Evolutionary conservation across 1,140 invertebrate species (phyloP).

Genomic region (Hylaeus anthracinus): DNA sequence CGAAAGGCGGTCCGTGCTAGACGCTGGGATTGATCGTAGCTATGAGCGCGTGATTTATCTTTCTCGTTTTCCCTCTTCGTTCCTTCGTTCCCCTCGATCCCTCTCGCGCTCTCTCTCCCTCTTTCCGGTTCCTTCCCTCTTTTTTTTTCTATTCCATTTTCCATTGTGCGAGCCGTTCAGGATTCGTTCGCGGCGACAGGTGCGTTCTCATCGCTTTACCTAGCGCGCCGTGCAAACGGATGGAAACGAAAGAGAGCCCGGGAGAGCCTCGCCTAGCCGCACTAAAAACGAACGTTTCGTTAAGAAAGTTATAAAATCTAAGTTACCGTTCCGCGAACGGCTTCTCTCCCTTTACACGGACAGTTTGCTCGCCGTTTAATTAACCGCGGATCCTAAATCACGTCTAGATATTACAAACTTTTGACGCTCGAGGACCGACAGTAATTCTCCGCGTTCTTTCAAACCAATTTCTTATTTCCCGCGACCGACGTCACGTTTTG

Average conservation of each 20-base stretch:
- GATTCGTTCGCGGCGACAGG: slow-evolving; percentile 15
- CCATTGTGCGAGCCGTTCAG: slow-evolving; percentile 1
- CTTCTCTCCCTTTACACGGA: slow-evolving; percentile 57
- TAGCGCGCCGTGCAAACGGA: background rate
- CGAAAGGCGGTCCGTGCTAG: slow-evolving; percentile 35
- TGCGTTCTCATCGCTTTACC: background rate
- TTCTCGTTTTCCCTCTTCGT: slow-evolving; percentile 24
- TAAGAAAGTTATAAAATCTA: slow-evolving; percentile 47
- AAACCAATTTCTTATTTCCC: background rate
- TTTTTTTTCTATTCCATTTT: background rate
- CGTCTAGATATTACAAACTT: slow-evolving; percentile 74
- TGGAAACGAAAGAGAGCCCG: too few species aligned
- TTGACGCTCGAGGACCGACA: slow-evolving; percentile 41
- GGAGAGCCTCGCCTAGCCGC: background rate
- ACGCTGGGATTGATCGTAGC: slow-evolving; percentile 55
- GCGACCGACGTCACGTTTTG: slow-evolving; percentile 4
- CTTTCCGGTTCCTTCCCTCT: slow-evolving; percentile 3
- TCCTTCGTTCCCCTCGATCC: background rate
- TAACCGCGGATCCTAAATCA: slow-evolving; percentile 74
- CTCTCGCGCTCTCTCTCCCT: slow-evolving; percentile 10
- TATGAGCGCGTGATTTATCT: slow-evolving; percentile 63
- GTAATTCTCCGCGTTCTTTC: slow-evolving; percentile 32
- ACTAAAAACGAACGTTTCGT: slow-evolving; percentile 31
- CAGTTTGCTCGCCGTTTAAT: slow-evolving; percentile 72
- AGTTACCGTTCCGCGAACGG: slow-evolving; percentile 44